Evolutionary conservation across 2,113 vertebrate genomes (phyloP).

Genomic region (Lepus timidus): DNA sequence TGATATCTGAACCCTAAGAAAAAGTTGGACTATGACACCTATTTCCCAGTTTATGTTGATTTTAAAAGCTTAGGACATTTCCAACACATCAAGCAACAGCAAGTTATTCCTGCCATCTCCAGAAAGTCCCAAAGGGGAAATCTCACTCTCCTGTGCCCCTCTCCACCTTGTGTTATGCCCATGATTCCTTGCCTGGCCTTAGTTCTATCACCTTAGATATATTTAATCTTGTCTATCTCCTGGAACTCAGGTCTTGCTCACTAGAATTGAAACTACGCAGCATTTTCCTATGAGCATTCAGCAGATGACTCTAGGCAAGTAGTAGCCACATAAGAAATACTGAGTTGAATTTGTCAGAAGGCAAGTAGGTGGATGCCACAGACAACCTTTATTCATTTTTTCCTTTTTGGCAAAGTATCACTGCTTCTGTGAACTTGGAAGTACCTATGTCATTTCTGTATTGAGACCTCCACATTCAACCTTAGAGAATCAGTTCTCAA

Average conservation of each 20-base stretch:
- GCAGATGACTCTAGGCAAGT: neutral
- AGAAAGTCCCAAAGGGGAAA: neutral
- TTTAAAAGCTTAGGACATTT: neutral
- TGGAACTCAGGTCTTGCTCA: neutral
- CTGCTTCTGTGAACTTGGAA: neutral
- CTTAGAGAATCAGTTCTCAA: conserved; percentile 30
- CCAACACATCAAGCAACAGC: neutral
- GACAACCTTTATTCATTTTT: neutral
- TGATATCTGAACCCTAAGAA: neutral
- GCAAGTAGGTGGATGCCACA: neutral
- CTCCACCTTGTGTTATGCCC: neutral
- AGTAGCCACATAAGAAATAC: neutral
- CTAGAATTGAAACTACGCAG: neutral
- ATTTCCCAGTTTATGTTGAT: neutral
- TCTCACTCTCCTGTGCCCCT: neutral
- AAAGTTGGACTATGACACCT: neutral
- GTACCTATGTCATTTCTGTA: conserved; percentile 26
- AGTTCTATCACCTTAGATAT: neutral
- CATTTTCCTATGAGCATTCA: conserved; percentile 15
- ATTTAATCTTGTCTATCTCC: neutral
- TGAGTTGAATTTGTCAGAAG: neutral
- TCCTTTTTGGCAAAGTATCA: neutral
- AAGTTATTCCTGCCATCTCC: neutral
- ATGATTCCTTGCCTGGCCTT: neutral
- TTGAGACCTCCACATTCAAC: neutral